Evolutionary conservation across 2,888 invertebrate species (phyloP), one percentile per base, ranked within the genome.

Genomic region (Drosophila yooni): DNA sequence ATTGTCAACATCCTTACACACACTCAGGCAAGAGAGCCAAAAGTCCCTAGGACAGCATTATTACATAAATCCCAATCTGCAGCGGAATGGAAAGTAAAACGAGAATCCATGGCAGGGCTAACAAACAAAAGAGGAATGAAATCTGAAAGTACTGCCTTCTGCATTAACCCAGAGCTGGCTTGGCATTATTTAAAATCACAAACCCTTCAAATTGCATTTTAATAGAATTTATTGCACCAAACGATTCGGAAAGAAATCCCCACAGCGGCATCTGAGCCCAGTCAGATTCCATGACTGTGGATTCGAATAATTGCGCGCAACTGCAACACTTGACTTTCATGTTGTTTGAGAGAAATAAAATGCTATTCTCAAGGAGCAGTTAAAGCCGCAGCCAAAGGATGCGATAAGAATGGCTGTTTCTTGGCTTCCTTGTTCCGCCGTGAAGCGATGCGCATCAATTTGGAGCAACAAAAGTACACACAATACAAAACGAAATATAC

Each of bases 321-420:
- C 87, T 88, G 90, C 89, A 90, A 81, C 88, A 90, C 90, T 88
- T 88, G 90, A 90, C 90, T 88, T 83, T 84, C 82, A 75, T 88
- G 88, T 84, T 86, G 81, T 75, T 79, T 52, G 71, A 69, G 62
- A 61, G 86, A 86, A 76, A 86, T 83, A 88, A 88, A 90, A 90
- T 79, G 81, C 79, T 78, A 81, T 86, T 84, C 81, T 83, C 86
- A 69, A 80, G 81, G 59, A 68, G 72, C 48, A 80, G 79, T 81
- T 70, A 76, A 54, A 66, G 66, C 43, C 64, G 29, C 64, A 62
- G 75, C 67, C 67, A 76, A 77, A 64, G 78, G 70, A 81, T 74
- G 74, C 81, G 89, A 87, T 89, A 87, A 87, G 83, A 84, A 83
- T 70, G 70, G 50, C 75, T 64, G 50, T 71, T 71, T 61, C 70